These are phyloP conservation scores for Epirrita christyi DNA, from an alignment of 2,888 invertebrate species.

Conservation along the genomic window DNA sequence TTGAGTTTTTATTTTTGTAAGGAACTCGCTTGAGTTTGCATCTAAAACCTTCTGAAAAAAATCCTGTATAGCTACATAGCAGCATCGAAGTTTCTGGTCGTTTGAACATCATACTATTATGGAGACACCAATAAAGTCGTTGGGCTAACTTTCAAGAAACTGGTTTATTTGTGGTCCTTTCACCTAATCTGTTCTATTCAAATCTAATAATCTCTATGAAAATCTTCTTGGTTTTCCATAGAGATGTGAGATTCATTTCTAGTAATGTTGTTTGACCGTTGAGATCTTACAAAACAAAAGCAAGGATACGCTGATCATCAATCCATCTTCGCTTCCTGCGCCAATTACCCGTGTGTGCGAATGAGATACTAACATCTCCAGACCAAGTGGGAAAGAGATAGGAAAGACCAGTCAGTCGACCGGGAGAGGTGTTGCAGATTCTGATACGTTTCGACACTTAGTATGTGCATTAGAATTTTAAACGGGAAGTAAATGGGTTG, in stretches of 20 bases:
- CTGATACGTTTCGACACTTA: slow-evolving; percentile 34
- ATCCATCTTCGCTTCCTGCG: slow-evolving; percentile 72
- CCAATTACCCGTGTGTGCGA: slow-evolving; percentile 61
- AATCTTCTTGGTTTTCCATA: not conserved
- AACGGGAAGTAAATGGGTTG: too few species aligned
- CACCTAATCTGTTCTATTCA: too few species aligned
- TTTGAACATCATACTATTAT: too few species aligned
- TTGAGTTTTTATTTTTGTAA: too few species aligned
- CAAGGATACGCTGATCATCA: slow-evolving; percentile 66
- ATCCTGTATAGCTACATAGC: too few species aligned
- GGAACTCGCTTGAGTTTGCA: too few species aligned
- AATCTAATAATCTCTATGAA: too few species aligned
- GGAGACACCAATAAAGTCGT: too few species aligned
- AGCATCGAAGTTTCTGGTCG: too few species aligned
- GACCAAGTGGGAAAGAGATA: slow-evolving; percentile 42
- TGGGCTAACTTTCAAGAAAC: too few species aligned
- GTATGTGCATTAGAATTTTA: not conserved
- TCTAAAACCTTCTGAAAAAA: too few species aligned
- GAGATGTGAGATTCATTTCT: not conserved
- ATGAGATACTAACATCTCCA: slow-evolving; percentile 41
- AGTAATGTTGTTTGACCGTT: not conserved
- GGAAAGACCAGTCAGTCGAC: slow-evolving; percentile 42
- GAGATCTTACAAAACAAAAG: slow-evolving; percentile 20
- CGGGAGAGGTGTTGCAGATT: slow-evolving; percentile 53
- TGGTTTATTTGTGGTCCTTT: too few species aligned